Evolutionary conservation across 2,888 invertebrate species (phyloP), one percentile per base, ranked within the genome.

Genomic region (Lithodes maja): DNA sequence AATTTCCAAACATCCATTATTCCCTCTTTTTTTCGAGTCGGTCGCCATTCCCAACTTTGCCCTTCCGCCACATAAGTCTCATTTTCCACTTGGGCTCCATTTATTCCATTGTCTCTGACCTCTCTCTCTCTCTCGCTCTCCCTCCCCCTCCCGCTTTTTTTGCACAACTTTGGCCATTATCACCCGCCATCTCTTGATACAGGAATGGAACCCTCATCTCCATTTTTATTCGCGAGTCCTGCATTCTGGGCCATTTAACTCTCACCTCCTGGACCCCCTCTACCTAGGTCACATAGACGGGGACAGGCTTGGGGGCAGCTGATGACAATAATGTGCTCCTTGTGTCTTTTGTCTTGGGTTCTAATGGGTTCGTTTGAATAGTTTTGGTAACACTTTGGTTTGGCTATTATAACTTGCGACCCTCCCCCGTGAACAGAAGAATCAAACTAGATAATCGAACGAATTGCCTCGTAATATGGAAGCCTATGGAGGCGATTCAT

Each of bases 231-330:
- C 61, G 49, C 2, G n/a, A 49, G 3, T 33, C 3, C 77, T 77
- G 77, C 50, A 77, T 77, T 33, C 77, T 12, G 12, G 61, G 61
- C 12, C n/a, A 49, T 77, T 77, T 77, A 9, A 77, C 77, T 61
- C 61, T 61, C 61, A 61, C 12, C 61, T 12, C 61, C 61, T 5
- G 12, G 61, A 12, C 12, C 61, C 12, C 50, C 83, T 52, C 83
- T 74, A 15, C 3, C 71, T 33, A 33, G 33, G 33, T 33, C 33
- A 33, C 33, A 33, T 33, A 33, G 33, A 33, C 33, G 33, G 33
- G 33, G 33, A 33, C 33, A 33, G 33, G 33, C 33, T 33, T 33
- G 33, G 33, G 33, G 33, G 33, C 33, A 33, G 33, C 33, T 33
- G 33, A 33, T 33, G 33, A 33, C 33, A 33, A 33, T 33, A 33